phyloP scores from a whole-genome alignment of 2,888 invertebrate species.

The Rhimphoctona megacephalus region DNA sequence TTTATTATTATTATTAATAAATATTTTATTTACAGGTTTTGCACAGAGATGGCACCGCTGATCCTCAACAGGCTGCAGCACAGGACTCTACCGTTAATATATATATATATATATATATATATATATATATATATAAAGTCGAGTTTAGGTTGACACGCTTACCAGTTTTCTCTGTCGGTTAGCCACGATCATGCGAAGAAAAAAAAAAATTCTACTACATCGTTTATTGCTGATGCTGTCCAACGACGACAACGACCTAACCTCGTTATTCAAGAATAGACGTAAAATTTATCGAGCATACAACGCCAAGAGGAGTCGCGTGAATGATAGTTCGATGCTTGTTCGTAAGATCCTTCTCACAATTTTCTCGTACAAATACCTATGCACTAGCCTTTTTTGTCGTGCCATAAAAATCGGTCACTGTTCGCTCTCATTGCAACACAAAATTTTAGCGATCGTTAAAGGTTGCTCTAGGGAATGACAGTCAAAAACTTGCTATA shows the following conservation, averaged over 20 bases:
- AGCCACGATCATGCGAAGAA: constrained; percentile 43
- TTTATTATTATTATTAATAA: too few relatives aligned
- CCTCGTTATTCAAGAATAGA: constrained; percentile 61
- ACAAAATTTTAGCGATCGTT: background rate
- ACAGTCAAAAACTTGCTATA: background rate
- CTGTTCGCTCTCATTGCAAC: background rate
- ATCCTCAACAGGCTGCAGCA: too few relatives aligned
- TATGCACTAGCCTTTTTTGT: background rate
- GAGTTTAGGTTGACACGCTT: constrained; percentile 38
- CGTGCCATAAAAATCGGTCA: constrained; percentile 16
- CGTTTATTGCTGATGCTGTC: constrained; percentile 53
- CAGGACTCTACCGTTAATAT: too few relatives aligned
- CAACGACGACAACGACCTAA: constrained; percentile 45
- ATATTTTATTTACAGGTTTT: too few relatives aligned
- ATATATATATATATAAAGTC: background rate
- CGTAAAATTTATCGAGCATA: constrained; percentile 66
- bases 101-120: background rate
- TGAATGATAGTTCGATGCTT: constrained; percentile 48
- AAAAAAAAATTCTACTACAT: constrained; percentile 34
- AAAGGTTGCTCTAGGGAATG: background rate
- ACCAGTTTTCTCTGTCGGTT: constrained; percentile 40
- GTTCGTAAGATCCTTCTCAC: constrained; percentile 32
- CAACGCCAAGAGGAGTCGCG: constrained; percentile 32
- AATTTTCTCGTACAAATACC: background rate
- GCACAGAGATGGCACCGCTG: too few relatives aligned